Evolutionary conservation across 64 coral and sea anemone species (phyloP), one percentile per base, ranked within the genome.

Genomic region (Cladopsammia gracilis): DNA sequence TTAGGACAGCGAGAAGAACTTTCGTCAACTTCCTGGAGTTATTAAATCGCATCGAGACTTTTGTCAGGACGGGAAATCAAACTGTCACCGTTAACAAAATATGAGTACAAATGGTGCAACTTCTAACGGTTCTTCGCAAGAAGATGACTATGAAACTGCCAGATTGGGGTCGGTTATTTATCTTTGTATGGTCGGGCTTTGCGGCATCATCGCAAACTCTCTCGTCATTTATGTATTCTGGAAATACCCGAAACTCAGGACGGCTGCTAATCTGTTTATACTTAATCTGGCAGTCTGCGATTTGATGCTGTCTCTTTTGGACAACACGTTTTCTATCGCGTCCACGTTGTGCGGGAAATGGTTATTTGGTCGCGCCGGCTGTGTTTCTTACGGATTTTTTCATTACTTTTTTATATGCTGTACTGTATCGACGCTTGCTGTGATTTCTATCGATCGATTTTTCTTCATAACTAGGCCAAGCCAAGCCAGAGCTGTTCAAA

Each of bases 191-290:
- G 83, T 98, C 0, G 96, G 96, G 47, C 79, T 65, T 19, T 34
- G 86, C 25, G 96, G 96, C 42, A 65, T 94, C 22, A 83, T 94
- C 26, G 92, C 84, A 62, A 98, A 98, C 62, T 89, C 67, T 50
- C 83, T 98, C 4, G 96, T 98, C 7, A 83, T 98, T 67, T 49
- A 73, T 19, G 96, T 90, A 6, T 98, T 98, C 78, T 82, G 81
- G 71, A 99, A 91, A 64, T 96, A 92, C 44, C 70, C 75, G 0
- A 96, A 93, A 71, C 94, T 99, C n/a, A 92, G 98, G 3, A 86
- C 95, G 0, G 94, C 98, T 48, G 93, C 98, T 3, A 98, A 99
- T 79, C 42, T 99, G 47, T 96, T 99, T 94, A 99, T 99, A 70
- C n/a, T 99, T 34, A 99, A 99, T 56, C 71, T 99, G 4, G 98